A percentile compares a stretch with the other conserved stretches of the same genome.
phyloP scores from a whole-genome alignment of 2,888 invertebrate genomes.

The Lithodes maja region DNA sequence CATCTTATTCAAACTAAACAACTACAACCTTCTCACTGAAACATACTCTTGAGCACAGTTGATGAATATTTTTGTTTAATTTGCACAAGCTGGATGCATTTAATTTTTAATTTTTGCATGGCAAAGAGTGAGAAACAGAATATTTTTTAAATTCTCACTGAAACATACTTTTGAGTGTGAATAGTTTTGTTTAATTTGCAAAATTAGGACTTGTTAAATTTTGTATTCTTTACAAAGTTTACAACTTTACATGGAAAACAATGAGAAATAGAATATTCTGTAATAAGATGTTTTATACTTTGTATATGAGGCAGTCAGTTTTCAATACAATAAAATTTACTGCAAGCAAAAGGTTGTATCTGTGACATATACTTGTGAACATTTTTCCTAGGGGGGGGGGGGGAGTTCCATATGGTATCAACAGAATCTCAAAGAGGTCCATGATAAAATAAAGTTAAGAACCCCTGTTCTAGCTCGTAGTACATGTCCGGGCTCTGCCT shows the following conservation, averaged over 20 bases:
- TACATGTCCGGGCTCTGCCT: too few species aligned
- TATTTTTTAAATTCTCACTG: too few species aligned
- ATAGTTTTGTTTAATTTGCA: too few species aligned
- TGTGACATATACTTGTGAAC: not conserved
- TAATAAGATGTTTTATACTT: too few species aligned
- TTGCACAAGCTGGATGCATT: not conserved
- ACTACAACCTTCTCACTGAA: slow-evolving; percentile 12
- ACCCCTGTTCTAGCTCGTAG: not conserved
- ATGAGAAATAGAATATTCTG: too few species aligned
- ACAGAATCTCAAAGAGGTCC: slow-evolving; percentile 10
- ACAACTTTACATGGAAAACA: too few species aligned
- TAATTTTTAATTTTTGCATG: not conserved
- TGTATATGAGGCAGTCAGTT: too few species aligned
- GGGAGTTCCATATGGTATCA: slow-evolving; percentile 8
- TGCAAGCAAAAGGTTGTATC: not conserved
- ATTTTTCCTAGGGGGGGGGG: not conserved
- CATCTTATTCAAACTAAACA: slow-evolving; percentile 22
- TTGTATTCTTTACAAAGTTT: too few species aligned
- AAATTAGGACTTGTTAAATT: too few species aligned
- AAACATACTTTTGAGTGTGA: too few species aligned
- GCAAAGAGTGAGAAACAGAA: not conserved
- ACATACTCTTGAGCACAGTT: not conserved
- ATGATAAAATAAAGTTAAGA: slow-evolving; percentile 9
- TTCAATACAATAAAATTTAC: not conserved
- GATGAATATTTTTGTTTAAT: not conserved